Base-by-base conservation (phyloP, 2,113 vertebrate genomes). In the Misgurnus mizolepis region DNA sequence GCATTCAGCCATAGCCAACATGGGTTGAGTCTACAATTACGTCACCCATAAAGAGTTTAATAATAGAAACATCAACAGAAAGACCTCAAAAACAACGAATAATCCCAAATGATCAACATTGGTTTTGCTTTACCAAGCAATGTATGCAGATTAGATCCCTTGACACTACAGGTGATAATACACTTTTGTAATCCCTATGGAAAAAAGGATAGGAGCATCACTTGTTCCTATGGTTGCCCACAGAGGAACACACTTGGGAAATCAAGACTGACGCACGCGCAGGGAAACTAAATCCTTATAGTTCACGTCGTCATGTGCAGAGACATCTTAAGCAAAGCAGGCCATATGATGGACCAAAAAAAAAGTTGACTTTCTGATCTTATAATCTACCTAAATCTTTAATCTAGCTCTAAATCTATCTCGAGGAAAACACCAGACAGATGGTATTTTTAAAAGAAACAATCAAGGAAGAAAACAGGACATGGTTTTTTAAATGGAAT, bases 121-220 rank as follows among this genome's bases (percentile, higher is more conserved):
- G 55, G 43, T 49, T 66, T 53, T 66, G 75, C 75, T 67, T 77
- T 15, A 14, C 9, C 47, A 66, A 66, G 27, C 75, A 67, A 34
- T 41, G 40, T 14, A 7, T 66, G 62, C 45, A 65, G 47, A 67
- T 67, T 34, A 76, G 61, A 40, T 76, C 74, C 64, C 15, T 53
- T 58, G 80, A 50, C 58, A 55, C 53, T 68, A 47, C 67, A 76
- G 76, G 80, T 76, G 80, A 67, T 82, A 82, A 85, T 85, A 43
- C 62, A 60, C 39, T 8, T 64, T 69, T 41, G 56, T 80, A 66
- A 58, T 45, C 60, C 4, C 4, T 8, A 17, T 4, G 34, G n/a
- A 11, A 62, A 43, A 75, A 41, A 62, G 3, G 18, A 49, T 11
- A 75, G 43, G 18, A 27, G n/a, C 72, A 22, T 81, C 75, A 84